Evolutionary conservation across 2,888 invertebrate genomes (phyloP).

Genomic region (Dyspetes luteomarginatus): DNA sequence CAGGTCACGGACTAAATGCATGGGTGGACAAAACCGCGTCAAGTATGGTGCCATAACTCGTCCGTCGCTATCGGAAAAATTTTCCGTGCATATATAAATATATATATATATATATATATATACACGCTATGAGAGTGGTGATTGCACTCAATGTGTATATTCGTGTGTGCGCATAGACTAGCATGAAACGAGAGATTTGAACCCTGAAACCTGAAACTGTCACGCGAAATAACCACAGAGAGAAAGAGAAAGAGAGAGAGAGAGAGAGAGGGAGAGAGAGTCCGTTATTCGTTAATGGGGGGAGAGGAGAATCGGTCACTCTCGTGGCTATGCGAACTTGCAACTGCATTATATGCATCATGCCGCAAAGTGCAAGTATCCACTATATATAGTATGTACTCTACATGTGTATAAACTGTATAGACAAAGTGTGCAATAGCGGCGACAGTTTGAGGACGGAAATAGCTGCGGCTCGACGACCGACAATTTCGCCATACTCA

Average conservation of each 20-base stretch:
- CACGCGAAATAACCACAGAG: conserved; percentile 34
- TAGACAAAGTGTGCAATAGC: background rate
- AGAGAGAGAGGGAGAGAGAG: conserved; percentile 35
- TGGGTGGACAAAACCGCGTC: conserved; percentile 23
- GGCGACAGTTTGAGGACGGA: conserved; percentile 40
- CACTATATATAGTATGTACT: conserved; percentile 21
- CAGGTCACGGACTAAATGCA: conserved; percentile 49
- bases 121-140: no score
- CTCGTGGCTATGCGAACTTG: conserved; percentile 47
- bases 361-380: conserved; percentile 51
- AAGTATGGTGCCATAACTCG: conserved; percentile 55
- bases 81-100: no score
- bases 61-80: conserved; percentile 42
- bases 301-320: conserved; percentile 20
- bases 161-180: background rate
- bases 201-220: conserved; percentile 60
- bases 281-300: conserved; percentile 45
- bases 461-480: conserved; percentile 38
- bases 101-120: no score
- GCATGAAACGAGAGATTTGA: conserved; percentile 36
- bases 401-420: background rate
- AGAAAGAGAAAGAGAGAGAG: conserved; percentile 44
- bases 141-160: background rate
- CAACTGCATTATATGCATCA: conserved; percentile 29
- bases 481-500: conserved; percentile 45